A percentile compares a stretch with the other conserved stretches of the same genome.
Evolutionary conservation across 1,140 invertebrate species (phyloP).

Genomic region (Dolichoris vasculosae): DNA sequence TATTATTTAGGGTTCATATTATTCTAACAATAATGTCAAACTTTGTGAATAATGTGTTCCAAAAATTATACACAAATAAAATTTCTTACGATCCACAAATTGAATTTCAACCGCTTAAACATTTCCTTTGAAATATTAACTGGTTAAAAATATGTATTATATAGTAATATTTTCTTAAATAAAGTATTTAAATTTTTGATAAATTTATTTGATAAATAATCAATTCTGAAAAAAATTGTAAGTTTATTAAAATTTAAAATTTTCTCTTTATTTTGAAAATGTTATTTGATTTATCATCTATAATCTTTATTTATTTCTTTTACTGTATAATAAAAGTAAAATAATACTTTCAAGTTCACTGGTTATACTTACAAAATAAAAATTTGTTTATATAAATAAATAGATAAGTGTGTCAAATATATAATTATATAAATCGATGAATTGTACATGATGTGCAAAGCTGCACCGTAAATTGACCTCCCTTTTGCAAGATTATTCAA

Average conservation of each 20-base stretch:
- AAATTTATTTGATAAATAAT: no score
- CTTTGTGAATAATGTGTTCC: neutral
- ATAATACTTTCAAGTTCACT: no score
- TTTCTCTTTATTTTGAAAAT: neutral
- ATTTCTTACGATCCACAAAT: no score
- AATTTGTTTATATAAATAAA: no score
- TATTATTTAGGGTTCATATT: neutral
- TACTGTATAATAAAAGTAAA: no score
- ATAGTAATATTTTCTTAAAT: no score
- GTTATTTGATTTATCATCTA: neutral
- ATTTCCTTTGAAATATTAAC: no score
- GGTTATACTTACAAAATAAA: no score
- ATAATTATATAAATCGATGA: neutral
- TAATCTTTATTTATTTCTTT: neutral
- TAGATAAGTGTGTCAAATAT: neutral
- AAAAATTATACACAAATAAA: neutral
- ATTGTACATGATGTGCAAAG: neutral
- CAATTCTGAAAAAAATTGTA: no score
- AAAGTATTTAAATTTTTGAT: no score
- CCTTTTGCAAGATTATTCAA: constrained; percentile 8
- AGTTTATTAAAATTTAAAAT: neutral
- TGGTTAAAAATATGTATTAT: no score
- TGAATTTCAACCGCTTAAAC: no score
- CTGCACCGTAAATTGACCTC: neutral
- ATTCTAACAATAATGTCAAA: neutral